Percentiles rank a stretch among this genome's conserved stretches.
Conservation (phyloP, 1,140 invertebrate genomes). For the Drosophila eugracilis region DNA sequence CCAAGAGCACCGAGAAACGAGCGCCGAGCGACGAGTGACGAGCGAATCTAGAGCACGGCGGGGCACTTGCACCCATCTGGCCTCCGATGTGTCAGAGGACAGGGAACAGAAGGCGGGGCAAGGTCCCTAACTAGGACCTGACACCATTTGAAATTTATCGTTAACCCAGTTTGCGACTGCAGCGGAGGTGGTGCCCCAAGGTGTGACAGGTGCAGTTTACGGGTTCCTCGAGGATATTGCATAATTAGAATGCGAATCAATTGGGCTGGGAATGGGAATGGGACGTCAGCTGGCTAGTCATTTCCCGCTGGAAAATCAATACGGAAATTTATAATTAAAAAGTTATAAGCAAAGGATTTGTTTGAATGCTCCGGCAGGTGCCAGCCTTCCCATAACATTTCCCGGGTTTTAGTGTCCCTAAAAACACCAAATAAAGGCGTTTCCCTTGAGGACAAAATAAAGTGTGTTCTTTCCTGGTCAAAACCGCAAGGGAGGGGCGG, state of each 20-base stretch:
- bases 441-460: slow-evolving; percentile 13
- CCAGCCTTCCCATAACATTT: slow-evolving; percentile 27
- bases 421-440: slow-evolving; percentile 12
- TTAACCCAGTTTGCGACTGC: slow-evolving; percentile 71
- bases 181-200: slow-evolving; percentile 20
- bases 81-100: slow-evolving; percentile 35
- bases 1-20: slow-evolving; percentile 34
- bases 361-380: slow-evolving; percentile 27
- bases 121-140: slow-evolving; percentile 72
- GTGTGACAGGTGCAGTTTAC: slow-evolving; percentile 51
- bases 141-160: slow-evolving; percentile 77
- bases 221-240: slow-evolving; percentile 47
- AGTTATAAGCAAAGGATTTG: slow-evolving; percentile 12
- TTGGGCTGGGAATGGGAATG: not conserved
- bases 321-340: slow-evolving; percentile 43
- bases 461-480: slow-evolving; percentile 1
- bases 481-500: not conserved
- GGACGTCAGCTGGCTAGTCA: slow-evolving; percentile 13
- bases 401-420: not conserved
- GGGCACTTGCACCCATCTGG: slow-evolving; percentile 65
- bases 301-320: slow-evolving; percentile 14
- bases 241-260: slow-evolving; percentile 59
- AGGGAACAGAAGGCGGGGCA: slow-evolving; percentile 6
- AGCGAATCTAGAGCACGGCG: slow-evolving; percentile 65
- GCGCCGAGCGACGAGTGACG: slow-evolving; percentile 11